Evolutionary conservation across 2,888 invertebrate species (phyloP), one percentile per base, ranked within the genome.

Genomic region (Seira ritae): DNA sequence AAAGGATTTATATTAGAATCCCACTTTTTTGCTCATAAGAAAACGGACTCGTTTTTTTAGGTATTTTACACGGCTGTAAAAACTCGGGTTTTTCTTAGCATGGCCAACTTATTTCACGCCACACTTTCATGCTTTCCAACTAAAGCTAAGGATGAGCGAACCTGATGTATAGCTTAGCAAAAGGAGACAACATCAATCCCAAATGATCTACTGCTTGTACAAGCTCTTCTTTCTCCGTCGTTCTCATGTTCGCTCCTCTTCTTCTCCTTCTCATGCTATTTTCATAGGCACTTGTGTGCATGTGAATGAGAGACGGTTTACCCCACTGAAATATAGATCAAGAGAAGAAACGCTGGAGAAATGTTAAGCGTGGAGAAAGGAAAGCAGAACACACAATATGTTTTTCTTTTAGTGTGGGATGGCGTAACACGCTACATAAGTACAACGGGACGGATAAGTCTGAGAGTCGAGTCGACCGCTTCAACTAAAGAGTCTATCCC

Each of bases 151-250:
- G 83, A 84, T 84, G 77, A 84, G 42, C 69, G 37, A 69, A 50
- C 78, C 78, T 84, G 78, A 77, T 83, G 82, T 83, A 83, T 78
- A 83, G 82, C 82, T 83, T 78, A 79, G 20, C 70, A 70, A 75
- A 70, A 84, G 77, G 73, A 80, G 85, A 86, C 85, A 85, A 75
- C 84, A 85, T 84, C 86, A 86, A 86, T 86, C 85, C 85, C 84
- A 75, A 86, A 85, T 86, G 86, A 86, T 86, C 74, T 86, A 86
- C 83, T 84, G 79, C 83, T 78, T 78, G 83, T 84, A 84, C 83
- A 69, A 50, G 78, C 78, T 70, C 69, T 50, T 50, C 50, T 50
- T 50, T n/a, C 50, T 15, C 17, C 3, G 50, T 50, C 50, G 50
- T 50, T 50, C 50, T 50, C 50, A 50, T 50, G 50, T 50, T 50